Conservation (phyloP, 2,888 invertebrate species). For the Eudemis profundana region DNA sequence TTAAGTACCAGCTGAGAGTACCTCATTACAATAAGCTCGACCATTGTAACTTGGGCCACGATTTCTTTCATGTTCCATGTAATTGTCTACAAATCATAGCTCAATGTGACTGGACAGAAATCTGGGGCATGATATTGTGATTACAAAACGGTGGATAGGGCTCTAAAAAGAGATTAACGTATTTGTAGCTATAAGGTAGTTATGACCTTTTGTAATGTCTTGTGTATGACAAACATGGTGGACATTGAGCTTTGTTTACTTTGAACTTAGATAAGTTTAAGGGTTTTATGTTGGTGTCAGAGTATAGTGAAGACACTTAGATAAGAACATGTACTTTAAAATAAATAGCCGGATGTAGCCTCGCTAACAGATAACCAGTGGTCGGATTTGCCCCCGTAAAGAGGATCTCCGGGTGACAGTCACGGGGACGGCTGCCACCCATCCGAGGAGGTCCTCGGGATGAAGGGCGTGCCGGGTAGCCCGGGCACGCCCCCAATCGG, state of each 20-base stretch:
- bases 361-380: too few species aligned
- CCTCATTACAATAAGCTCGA: conserved; percentile 17
- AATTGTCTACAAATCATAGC: conserved; percentile 34
- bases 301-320: neutral
- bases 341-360: too few species aligned
- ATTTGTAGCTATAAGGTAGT: neutral
- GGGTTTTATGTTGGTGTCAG: neutral
- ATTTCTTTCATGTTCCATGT: neutral
- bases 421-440: too few species aligned
- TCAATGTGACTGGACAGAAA: conserved; percentile 47
- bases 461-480: too few species aligned
- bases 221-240: conserved; percentile 53
- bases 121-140: conserved; percentile 52
- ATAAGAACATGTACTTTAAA: neutral
- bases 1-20: conserved; percentile 29
- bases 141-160: conserved; percentile 45
- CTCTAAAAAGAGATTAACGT: neutral
- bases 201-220: conserved; percentile 3
- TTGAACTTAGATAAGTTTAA: neutral
- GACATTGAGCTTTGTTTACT: conserved; percentile 58
- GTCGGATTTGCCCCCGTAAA: too few species aligned
- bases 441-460: too few species aligned
- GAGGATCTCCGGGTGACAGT: too few species aligned
- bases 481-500: too few species aligned
- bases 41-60: conserved; percentile 22